Conservation (phyloP, 2,888 invertebrate species). For the Chalcosyrphus nemorum region DNA sequence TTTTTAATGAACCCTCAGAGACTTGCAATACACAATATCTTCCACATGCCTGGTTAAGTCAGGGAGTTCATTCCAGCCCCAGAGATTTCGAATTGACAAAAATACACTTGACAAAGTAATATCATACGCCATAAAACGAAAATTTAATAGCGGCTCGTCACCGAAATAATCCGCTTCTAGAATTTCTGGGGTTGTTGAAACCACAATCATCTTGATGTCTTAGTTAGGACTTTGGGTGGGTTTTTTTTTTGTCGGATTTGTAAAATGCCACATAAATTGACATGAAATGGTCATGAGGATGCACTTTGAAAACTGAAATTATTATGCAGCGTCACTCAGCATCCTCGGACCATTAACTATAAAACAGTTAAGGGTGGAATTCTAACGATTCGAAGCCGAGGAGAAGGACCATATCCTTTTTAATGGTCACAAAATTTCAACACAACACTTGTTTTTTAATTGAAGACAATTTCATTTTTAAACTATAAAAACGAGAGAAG, state of each 20-base stretch:
- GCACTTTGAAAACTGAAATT: conserved; percentile 66
- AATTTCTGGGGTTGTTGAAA: conserved; percentile 59
- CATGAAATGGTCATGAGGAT: conserved; percentile 55
- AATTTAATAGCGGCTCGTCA: conserved; percentile 67
- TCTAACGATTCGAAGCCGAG: conserved; percentile 56
- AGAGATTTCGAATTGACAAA: conserved; percentile 45
- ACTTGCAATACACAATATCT: conserved; percentile 54
- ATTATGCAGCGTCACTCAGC: conserved; percentile 72
- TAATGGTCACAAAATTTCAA: conserved; percentile 69
- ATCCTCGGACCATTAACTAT: conserved; percentile 71
- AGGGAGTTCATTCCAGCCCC: conserved; percentile 14
- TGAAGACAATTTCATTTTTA: conserved; percentile 72
- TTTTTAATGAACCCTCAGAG: conserved; percentile 46
- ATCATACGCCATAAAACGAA: conserved; percentile 54
- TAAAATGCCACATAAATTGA: conserved; percentile 60
- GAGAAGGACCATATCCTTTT: conserved; percentile 9
- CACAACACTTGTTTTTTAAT: conserved; percentile 73
- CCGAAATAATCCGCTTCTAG: conserved; percentile 57
- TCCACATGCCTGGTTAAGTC: conserved; percentile 51
- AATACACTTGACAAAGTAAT: conserved; percentile 62
- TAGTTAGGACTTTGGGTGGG: conserved; percentile 17
- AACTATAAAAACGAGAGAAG: conserved; percentile 56
- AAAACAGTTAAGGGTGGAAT: conserved; percentile 67
- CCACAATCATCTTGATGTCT: conserved; percentile 62
- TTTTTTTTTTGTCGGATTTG: conserved; percentile 57